Percentiles rank a stretch among this genome's conserved stretches.
These are phyloP conservation scores for Vireo griseus DNA, from an alignment of 2,797 vertebrate species.

Conservation along the genomic window DNA sequence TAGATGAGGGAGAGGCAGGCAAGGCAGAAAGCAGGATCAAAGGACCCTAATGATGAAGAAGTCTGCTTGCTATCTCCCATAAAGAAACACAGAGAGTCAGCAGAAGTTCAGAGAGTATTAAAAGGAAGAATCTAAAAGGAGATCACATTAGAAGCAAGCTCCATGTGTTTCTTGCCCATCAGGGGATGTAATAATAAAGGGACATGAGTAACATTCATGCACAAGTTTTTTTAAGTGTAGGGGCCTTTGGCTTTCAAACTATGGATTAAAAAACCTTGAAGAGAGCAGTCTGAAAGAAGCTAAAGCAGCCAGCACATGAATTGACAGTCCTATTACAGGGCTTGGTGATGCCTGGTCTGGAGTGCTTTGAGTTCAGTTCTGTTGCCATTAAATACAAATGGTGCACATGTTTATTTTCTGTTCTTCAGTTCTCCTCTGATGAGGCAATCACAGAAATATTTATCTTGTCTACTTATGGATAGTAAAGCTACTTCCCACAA, in stretches of 20 bases:
- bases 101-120: conserved; percentile 24
- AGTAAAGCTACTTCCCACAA: not conserved
- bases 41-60: conserved; percentile 31
- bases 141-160: conserved; percentile 1
- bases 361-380: not conserved
- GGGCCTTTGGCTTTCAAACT: not conserved
- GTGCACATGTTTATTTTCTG: not conserved
- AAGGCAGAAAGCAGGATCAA: conserved; percentile 27
- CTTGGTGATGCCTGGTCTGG: not conserved
- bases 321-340: not conserved
- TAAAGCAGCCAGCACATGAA: not conserved
- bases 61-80: not conserved
- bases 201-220: not conserved
- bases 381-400: not conserved
- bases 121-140: conserved; percentile 17
- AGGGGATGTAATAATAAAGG: not conserved
- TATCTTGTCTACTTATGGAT: not conserved
- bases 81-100: conserved; percentile 21
- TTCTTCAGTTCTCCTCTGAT: not conserved
- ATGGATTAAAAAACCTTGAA: conserved; percentile 5
- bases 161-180: conserved; percentile 6
- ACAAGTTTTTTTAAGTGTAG: not conserved
- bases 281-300: not conserved
- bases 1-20: not conserved
- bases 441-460: not conserved